Base-by-base conservation (phyloP, 2,888 invertebrate genomes). In the Carcina quercana region DNA sequence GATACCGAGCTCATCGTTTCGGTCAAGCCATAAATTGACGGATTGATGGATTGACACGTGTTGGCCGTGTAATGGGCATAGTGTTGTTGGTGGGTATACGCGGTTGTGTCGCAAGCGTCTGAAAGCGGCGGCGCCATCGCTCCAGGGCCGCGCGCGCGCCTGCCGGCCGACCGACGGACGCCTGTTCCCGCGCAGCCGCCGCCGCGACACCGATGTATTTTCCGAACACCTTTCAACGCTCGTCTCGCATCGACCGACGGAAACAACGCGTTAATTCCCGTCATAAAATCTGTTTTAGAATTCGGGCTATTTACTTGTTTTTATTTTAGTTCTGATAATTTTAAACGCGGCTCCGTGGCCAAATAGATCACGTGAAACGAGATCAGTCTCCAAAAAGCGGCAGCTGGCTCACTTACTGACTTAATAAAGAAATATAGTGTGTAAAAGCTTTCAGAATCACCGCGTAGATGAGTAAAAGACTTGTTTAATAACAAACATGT, bases 181-280 rank as follows among this genome's bases (percentile, higher is more conserved):
- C 51, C 48, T 50, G 43, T n/a, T 29, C 20, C 52, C 59, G 58
- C 46, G 45, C 51, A 40, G 49, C 46, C 44, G 48, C 47, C 52
- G 51, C 50, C 42, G 54, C 71, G 67, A 73, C 71, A 71, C 50
- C 28, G 15, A 28, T 30, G 74, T 80, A 76, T 79, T 79, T 76
- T 75, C 70, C 73, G 70, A 73, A 64, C 80, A 73, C 76, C 80
- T 83, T 79, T 83, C 83, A 80, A 67, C 80, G 75, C 79, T 69
- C 75, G 69, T 74, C 79, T 70, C 80, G 69, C 78, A 78, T 76
- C 80, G 69, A 70, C 73, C 76, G 79, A 73, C 82, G 83, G 83
- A 83, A 83, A 83, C 80, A 79, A 82, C 80, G 72, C 80, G 83
- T 83, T 83, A 82, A 82, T 82, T 82, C 82, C 76, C 79, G 80